Conservation (phyloP, 2,797 vertebrate species). For the Pelochelys cantorii region DNA sequence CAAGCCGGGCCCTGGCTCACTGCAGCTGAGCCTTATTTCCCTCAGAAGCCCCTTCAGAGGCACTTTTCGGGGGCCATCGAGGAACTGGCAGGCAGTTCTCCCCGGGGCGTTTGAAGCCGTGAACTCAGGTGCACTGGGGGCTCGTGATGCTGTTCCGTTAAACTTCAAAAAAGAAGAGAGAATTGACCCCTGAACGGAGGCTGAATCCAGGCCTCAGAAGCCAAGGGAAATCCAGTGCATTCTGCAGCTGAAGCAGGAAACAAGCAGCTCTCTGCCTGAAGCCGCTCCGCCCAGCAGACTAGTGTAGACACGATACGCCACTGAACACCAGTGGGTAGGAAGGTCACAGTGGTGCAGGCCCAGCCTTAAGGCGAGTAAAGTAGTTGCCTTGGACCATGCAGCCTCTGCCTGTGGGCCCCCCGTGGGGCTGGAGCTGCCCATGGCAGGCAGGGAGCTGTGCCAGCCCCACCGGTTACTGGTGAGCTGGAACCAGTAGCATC, state of each 20-base stretch:
- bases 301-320: rapidly evolving
- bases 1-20: not conserved
- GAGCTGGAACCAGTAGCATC: too few species aligned
- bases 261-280: rapidly evolving
- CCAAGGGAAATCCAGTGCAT: not conserved
- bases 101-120: not conserved
- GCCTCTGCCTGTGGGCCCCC: too few species aligned
- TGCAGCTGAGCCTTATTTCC: conserved; percentile 25
- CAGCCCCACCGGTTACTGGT: too few species aligned
- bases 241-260: conserved; percentile 18
- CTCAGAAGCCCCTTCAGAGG: conserved; percentile 18
- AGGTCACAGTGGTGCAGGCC: not conserved
- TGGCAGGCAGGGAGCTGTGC: too few species aligned
- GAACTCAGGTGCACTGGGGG: conserved; percentile 16
- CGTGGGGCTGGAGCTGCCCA: too few species aligned
- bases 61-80: not conserved
- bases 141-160: conserved; percentile 57
- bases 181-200: rapidly evolving
- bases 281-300: rapidly evolving
- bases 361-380: too few species aligned
- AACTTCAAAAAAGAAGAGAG: not conserved
- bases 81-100: not conserved
- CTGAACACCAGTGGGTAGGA: rapidly evolving
- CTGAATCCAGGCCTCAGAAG: not conserved
- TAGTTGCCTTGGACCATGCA: too few species aligned